Evolutionary conservation across 2,113 vertebrate genomes (phyloP).

Genomic region (Tenrec ecaudatus): DNA sequence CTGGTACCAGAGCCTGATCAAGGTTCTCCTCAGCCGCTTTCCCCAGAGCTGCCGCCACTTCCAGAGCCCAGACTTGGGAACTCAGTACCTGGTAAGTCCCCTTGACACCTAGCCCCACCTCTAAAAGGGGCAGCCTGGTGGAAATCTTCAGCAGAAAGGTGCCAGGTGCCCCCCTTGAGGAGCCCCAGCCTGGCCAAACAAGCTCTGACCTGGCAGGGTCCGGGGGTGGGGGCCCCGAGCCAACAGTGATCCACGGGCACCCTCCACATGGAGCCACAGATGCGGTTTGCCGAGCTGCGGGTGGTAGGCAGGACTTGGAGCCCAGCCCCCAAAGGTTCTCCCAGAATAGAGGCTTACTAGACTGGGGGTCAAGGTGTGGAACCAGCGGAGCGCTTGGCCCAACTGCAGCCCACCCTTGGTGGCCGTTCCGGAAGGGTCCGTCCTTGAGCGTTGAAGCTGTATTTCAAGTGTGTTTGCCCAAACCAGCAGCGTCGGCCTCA

Average conservation of each 20-base stretch:
- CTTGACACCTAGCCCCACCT: not conserved
- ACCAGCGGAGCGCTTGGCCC: not conserved
- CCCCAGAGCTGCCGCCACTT: slow-evolving; percentile 99
- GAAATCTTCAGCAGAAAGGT: not conserved
- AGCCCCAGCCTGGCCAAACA: not conserved
- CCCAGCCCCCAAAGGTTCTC: not conserved
- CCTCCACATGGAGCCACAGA: not conserved
- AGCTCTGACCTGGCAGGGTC: not conserved
- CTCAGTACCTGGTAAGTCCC: slow-evolving; percentile 95
- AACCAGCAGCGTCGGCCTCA: not conserved
- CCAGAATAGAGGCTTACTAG: not conserved
- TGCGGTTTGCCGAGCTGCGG: not conserved
- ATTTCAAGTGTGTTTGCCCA: not conserved
- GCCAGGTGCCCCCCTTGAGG: not conserved
- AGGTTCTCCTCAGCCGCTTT: slow-evolving; percentile 95
- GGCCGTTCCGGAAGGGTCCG: not conserved
- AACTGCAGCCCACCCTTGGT: not conserved
- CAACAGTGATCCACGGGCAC: not conserved
- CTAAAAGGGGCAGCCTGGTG: not conserved
- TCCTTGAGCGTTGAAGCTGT: not conserved
- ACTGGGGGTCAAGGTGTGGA: not conserved
- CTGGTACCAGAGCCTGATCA: slow-evolving; percentile 99
- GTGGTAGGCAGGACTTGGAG: not conserved
- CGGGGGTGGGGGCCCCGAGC: not conserved
- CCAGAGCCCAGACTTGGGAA: slow-evolving; percentile 91